A percentile compares a stretch with the other conserved stretches of the same genome.
These are phyloP conservation scores for Brachionus plicatilis DNA, from an alignment of 1,140 invertebrate genomes.

Conservation along the genomic window DNA sequence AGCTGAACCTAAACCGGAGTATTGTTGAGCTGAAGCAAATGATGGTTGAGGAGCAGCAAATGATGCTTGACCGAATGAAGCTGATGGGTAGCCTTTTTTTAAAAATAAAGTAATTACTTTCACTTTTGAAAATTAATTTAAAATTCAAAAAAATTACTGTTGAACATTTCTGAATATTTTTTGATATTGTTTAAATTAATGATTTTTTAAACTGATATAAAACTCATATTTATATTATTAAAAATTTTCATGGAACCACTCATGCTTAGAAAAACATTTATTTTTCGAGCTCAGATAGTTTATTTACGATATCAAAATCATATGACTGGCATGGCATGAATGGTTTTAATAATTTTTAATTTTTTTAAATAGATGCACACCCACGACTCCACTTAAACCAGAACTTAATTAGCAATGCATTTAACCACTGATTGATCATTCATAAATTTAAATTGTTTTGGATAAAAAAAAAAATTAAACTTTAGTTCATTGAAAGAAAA, in stretches of 20 bases:
- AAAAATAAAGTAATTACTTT: no score
- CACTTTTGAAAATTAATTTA: not conserved
- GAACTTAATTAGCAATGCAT: no score
- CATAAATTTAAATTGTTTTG: no score
- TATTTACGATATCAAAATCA: no score
- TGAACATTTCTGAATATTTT: not conserved
- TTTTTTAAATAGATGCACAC: no score
- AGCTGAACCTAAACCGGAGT: not conserved
- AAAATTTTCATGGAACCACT: not conserved
- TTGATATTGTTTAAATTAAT: not conserved
- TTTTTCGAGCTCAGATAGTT: no score
- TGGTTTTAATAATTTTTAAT: no score
- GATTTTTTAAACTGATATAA: not conserved
- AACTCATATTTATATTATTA: not conserved
- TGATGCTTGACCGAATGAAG: not conserved
- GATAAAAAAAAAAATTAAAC: no score
- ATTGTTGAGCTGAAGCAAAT: not conserved
- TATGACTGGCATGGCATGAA: no score
- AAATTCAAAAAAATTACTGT: not conserved
- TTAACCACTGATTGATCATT: no score
- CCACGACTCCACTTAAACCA: no score
- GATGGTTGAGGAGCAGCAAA: not conserved
- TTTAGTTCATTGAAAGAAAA: not conserved
- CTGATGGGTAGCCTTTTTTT: not conserved
- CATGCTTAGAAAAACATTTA: no score